Base-by-base conservation (phyloP, 2,888 invertebrate genomes). In the Isoperla grammatica region DNA sequence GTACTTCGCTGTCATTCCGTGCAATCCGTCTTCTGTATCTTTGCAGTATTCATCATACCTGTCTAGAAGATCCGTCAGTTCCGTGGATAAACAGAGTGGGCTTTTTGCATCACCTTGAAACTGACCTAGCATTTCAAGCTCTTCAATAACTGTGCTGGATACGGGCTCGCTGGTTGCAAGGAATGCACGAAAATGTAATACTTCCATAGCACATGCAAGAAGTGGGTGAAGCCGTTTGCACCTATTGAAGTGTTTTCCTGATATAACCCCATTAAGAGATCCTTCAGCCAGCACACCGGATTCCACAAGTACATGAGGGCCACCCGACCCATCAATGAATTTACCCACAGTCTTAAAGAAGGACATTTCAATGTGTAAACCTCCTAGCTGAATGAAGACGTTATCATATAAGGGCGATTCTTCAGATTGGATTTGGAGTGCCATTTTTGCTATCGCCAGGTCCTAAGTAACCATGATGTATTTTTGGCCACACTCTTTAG, bases 181-280 rank as follows among this genome's bases (percentile, higher is more conserved):
- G 61, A 67, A 67, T 19, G 49, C 22, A 57, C 67, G 63, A 1
- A 68, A 67, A 64, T 67, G 67, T 35, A 69, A 66, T 55, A 65
- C 64, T 55, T 68, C 63, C 35, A 69, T 23, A 62, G 63, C 65
- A 46, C 67, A 62, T 42, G 66, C 62, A 8, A 68, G 48, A 57
- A 69, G 23, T 49, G 62, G 50, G 54, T 66, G 64, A 50, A 65
- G 39, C 56, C 61, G 64, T 49, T 63, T 67, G 53, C 67, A 67
- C 19, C 59, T 13, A 20, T 61, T 59, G 22, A 54, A 68, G 48
- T 67, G 64, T 62, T 68, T 68, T 46, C 68, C 69, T 56, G 45
- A 57, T 37, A 67, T 29, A 62, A 68, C 66, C 23, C 63, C 61
- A 61, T 48, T 57, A 50, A 66, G 49, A 61, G 65, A 67, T 63